Evolutionary conservation across 2,113 vertebrate species (phyloP), one percentile per base, ranked within the genome.

Genomic region (Tinamus guttatus): DNA sequence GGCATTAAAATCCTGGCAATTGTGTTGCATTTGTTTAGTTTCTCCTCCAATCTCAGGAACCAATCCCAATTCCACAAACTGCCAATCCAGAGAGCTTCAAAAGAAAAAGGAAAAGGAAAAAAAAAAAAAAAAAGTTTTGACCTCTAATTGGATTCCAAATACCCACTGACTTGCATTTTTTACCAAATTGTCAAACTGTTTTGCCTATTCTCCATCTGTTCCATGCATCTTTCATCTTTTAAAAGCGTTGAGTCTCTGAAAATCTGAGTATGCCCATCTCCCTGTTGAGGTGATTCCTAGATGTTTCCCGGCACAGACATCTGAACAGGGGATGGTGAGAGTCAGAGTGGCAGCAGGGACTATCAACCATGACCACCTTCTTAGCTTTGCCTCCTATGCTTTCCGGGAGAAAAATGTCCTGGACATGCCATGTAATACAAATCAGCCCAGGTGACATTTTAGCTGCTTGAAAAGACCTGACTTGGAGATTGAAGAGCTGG

Each of bases 1-100:
- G 94, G 76, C 80, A 88, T 75, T 81, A 60, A 68, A 81, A 15
- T n/a, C 34, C 83, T 94, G 94, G 80, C 85, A 95, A 21, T 49
- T 38, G 56, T 60, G 7, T 34, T 68, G 68, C 18, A 56, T 75
- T 75, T 92, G 64, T 90, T 86, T 83, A 36, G n/a, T 68, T 93
- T 86, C 32, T 13, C 21, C 83, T 88, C 51, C 83, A 83, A 83
- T 80, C 80, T 93, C 68, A 60, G 21, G 54, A 75, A 60, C 28
- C 7, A 47, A 41, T 63, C 62, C 60, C 56, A 81, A n/a, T 1
- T 63, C 67, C 56, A 84, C 1, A 13, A 63, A 90, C 54, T 88
- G 16, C 24, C 75, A 63, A 10, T 20, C 18, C 24, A 58, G 15
- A 83, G 89, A 67, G 22, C 27, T 87, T 83, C 2, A 80, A 75